Percentiles rank a stretch among this genome's conserved stretches.
Conservation (phyloP, 2,888 invertebrate genomes). For the Cephus rjabovi region DNA sequence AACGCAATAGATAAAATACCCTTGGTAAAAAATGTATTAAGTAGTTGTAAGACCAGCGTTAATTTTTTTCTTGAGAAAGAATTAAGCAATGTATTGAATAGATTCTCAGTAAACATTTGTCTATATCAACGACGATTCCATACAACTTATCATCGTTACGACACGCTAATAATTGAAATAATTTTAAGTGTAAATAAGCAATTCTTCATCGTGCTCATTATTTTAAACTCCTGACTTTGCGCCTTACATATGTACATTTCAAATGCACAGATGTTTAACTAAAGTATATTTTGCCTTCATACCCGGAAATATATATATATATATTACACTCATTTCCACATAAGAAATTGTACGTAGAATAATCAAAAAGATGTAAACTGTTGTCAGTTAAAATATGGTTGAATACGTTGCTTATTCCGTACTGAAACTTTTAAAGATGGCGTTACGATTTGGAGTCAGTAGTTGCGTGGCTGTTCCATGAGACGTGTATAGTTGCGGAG, state of each 20-base stretch:
- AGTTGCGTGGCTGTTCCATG: not conserved
- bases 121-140: not conserved
- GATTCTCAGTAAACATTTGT: not conserved
- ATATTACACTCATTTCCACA: not conserved
- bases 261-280: not conserved
- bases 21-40: not conserved
- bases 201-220: not conserved
- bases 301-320: not conserved
- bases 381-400: not conserved
- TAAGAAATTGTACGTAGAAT: not conserved
- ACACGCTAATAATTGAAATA: not conserved
- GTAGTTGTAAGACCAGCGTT: not conserved
- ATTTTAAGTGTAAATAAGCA: not conserved
- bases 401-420: not conserved
- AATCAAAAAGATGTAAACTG: not conserved
- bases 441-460: not conserved
- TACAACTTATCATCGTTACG: not conserved
- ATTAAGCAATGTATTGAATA: not conserved
- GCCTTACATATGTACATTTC: not conserved
- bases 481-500: not conserved
- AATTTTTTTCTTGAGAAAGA: not conserved
- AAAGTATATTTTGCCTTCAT: not conserved
- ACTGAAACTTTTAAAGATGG: not conserved
- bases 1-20: not conserved
- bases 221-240: not conserved